Evolutionary conservation across 1,140 invertebrate genomes (phyloP).

Genomic region (Andricus grossulariae): DNA sequence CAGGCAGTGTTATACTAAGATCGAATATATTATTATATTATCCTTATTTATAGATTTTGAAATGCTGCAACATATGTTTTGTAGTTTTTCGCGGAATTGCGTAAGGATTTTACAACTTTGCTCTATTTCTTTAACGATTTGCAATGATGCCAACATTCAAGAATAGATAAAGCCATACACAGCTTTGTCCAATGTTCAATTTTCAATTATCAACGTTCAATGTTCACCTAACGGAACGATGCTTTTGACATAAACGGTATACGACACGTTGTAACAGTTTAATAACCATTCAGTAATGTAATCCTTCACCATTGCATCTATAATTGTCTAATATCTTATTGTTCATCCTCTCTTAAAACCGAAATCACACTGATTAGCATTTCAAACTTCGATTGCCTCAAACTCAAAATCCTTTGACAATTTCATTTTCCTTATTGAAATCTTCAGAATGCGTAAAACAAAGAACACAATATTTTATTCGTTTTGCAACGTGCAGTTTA

Average conservation of each 20-base stretch:
- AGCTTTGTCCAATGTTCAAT: neutral
- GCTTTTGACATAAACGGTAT: neutral
- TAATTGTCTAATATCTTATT: neutral
- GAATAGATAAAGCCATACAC: neutral
- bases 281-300: constrained; percentile 14
- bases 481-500: neutral
- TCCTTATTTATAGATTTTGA: no score
- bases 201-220: neutral
- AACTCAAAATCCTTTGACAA: neutral
- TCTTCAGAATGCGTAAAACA: neutral
- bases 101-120: no score
- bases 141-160: neutral
- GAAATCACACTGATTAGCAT: constrained; percentile 3
- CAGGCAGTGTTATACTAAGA: no score
- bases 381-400: neutral
- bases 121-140: no score
- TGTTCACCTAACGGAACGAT: neutral
- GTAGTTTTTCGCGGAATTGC: no score
- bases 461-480: neutral
- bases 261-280: constrained; percentile 6
- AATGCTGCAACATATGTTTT: no score
- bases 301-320: neutral
- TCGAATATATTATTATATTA: no score
- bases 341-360: neutral
- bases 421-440: neutral